Evolutionary conservation across 2,888 invertebrate species (phyloP).

Genomic region (Dioctria linearis): DNA sequence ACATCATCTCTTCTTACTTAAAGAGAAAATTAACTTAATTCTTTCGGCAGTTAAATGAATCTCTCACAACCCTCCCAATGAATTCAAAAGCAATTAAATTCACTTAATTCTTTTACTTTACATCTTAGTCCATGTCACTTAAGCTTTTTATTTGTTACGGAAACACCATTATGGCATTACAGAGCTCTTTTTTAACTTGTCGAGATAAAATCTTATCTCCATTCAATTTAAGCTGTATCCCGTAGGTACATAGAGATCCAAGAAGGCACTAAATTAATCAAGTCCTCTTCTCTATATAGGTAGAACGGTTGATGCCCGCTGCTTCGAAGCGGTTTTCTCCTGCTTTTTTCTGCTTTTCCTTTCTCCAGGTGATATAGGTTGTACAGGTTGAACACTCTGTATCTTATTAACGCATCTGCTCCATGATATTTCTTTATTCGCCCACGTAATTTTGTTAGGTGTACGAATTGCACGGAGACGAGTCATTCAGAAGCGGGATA

Average conservation of each 20-base stretch:
- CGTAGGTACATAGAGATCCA: neutral
- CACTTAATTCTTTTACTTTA: neutral
- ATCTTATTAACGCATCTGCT: slow-evolving; percentile 36
- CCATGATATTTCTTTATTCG: slow-evolving; percentile 23
- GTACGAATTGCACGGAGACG: neutral
- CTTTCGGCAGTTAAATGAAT: too few species aligned
- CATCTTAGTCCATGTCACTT: slow-evolving; percentile 23
- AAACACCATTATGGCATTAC: slow-evolving; percentile 8
- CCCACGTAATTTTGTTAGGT: slow-evolving; percentile 17
- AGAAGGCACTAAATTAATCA: slow-evolving; percentile 45
- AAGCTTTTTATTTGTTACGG: slow-evolving; percentile 14
- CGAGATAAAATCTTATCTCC: slow-evolving; percentile 30
- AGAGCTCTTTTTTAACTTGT: neutral
- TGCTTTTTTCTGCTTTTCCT: neutral
- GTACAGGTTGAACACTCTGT: neutral
- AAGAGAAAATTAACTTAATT: too few species aligned
- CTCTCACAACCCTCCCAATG: neutral
- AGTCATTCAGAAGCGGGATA: neutral
- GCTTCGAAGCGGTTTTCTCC: neutral
- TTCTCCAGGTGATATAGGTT: slow-evolving; percentile 28
- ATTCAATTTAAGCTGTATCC: slow-evolving; percentile 4
- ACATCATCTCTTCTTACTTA: too few species aligned
- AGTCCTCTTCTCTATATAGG: neutral
- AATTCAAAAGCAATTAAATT: neutral
- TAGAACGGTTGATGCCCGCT: neutral